Percentiles rank a stretch among this genome's conserved stretches.
Evolutionary conservation across 2,113 vertebrate genomes (phyloP).

Genomic region (Cranoglanis bouderius): DNA sequence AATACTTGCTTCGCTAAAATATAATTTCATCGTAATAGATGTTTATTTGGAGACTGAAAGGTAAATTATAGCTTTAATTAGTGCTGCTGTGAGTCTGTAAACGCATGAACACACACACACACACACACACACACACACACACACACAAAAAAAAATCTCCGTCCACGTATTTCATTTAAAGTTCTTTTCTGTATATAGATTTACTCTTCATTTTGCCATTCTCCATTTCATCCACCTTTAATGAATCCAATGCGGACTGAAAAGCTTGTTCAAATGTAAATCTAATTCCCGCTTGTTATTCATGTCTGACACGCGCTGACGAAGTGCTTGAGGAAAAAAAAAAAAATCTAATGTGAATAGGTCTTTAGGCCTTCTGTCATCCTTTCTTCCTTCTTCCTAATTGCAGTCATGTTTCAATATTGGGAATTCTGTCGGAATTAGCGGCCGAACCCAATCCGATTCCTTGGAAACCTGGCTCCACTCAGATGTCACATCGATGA

Average conservation of each 20-base stretch:
- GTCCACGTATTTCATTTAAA: neutral
- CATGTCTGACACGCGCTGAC: neutral
- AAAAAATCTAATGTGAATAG: neutral
- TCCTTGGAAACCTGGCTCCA: neutral
- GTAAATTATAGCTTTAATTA: neutral
- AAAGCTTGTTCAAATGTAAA: neutral
- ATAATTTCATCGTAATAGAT: neutral
- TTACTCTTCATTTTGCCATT: neutral
- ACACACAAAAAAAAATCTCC: neutral
- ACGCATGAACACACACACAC: neutral
- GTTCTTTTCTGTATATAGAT: neutral
- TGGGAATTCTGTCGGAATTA: neutral
- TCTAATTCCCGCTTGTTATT: neutral
- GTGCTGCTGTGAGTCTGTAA: neutral
- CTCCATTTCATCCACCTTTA: neutral
- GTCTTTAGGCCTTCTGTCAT: neutral
- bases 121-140: too few relatives aligned
- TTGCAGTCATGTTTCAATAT: neutral
- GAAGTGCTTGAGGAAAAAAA: neutral
- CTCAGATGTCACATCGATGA: neutral
- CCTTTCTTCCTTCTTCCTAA: neutral
- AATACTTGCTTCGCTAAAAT: neutral
- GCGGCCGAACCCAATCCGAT: neutral
- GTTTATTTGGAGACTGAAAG: neutral
- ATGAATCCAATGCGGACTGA: neutral